Conservation (phyloP, 2,888 invertebrate species). For the Ochropacha duplaris region DNA sequence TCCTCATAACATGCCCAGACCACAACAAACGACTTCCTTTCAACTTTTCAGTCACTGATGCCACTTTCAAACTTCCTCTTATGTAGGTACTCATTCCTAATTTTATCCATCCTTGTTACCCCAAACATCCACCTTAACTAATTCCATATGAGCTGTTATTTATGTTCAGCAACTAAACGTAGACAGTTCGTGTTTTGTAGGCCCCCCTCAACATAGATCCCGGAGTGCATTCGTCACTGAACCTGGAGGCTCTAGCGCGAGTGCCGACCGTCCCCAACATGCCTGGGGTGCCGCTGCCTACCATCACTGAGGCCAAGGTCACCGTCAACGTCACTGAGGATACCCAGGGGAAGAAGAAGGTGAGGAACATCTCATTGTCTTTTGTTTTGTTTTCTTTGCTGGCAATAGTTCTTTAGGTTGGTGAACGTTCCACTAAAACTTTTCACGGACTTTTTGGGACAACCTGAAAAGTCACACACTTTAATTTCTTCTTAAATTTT, state of each 20-base stretch:
- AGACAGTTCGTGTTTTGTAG: conserved; percentile 48
- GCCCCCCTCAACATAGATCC: conserved; percentile 94
- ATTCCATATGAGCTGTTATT: background rate
- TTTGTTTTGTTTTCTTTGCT: background rate
- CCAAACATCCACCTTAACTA: background rate
- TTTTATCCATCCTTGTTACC: no score
- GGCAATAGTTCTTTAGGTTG: no score
- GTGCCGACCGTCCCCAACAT: conserved; percentile 87
- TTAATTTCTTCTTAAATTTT: no score
- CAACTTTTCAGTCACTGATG: no score
- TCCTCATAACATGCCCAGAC: no score
- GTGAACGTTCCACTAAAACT: no score
- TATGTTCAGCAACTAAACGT: conserved; percentile 32
- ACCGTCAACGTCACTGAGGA: conserved; percentile 88
- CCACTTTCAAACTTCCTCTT: no score
- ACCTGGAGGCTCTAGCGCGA: conserved; percentile 86
- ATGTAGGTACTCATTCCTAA: no score
- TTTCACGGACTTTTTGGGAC: no score
- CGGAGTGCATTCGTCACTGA: conserved; percentile 95
- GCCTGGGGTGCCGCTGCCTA: conserved; percentile 93
- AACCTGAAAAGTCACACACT: no score
- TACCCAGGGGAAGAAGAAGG: conserved; percentile 65
- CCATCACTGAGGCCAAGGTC: conserved; percentile 93
- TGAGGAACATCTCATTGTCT: conserved; percentile 30
- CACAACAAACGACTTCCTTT: no score